These are phyloP conservation scores for Formica aserva DNA, from an alignment of 2,888 invertebrate genomes.

Conservation along the genomic window DNA sequence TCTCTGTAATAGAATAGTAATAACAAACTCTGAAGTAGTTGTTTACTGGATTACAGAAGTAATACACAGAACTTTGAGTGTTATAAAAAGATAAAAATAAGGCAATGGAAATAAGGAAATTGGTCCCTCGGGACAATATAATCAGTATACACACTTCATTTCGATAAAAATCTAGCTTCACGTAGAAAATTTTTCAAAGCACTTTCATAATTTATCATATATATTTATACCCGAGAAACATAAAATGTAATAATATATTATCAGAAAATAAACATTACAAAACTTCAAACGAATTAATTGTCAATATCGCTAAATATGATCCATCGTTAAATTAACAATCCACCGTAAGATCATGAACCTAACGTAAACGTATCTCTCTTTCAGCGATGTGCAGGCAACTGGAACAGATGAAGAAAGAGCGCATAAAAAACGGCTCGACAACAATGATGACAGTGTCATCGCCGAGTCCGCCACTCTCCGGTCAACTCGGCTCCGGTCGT, in stretches of 20 bases:
- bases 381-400: slow-evolving; percentile 91
- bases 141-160: neutral
- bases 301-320: neutral
- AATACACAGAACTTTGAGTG: neutral
- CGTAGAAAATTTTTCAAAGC: neutral
- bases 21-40: slow-evolving; percentile 27
- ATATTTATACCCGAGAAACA: neutral
- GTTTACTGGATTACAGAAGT: slow-evolving; percentile 9
- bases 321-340: neutral
- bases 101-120: neutral
- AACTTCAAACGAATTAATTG: neutral
- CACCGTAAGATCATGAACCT: neutral
- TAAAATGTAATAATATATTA: neutral
- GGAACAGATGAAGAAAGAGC: slow-evolving; percentile 91
- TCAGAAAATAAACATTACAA: neutral
- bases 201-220: neutral
- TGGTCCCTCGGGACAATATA: neutral
- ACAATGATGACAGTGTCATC: slow-evolving; percentile 72
- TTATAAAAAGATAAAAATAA: neutral
- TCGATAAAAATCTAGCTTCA: slow-evolving; percentile 2
- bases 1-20: slow-evolving; percentile 25
- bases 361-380: slow-evolving; percentile 66
- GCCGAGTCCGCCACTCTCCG: slow-evolving; percentile 83
- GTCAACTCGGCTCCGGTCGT: slow-evolving; percentile 78
- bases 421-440: slow-evolving; percentile 87